Evolutionary conservation across 1,140 invertebrate species (phyloP), one percentile per base, ranked within the genome.

Genomic region (Brachionus sp.): DNA sequence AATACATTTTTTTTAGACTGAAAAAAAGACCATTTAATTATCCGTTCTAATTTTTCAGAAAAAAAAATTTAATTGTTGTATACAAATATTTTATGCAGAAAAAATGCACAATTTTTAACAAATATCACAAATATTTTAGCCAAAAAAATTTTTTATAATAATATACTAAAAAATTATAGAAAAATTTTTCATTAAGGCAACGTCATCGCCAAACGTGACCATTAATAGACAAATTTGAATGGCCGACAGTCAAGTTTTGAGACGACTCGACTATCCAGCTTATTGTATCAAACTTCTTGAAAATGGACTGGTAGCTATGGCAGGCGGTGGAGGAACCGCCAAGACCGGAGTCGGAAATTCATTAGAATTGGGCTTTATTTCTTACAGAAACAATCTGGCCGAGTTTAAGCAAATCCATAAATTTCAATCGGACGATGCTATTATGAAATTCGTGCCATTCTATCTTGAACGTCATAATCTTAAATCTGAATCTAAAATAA

Each of bases 211-310:
- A 16, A 37, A 39, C 16, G 16, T 39, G 37, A 19, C 66, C 29
- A 70, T 16, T 37, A 37, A n/a, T 39, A 70, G 35, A 37, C 10
- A 70, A 39, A 39, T n/a, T n/a, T 33, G 37, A 46, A 75, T 75
- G 70, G 23, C 42, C 70, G 70, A 75, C 0, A 75, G 70, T 29
- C 70, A 75, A 75, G 70, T 75, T 46, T 46, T 75, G 4, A 10
- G 42, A 35, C 70, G 70, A 29, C 42, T 75, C 2, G 70, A 75
- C 29, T 75, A 46, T 25, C 70, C 70, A 19, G 70, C 70, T 12
- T 75, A 75, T 75, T 75, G 70, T 39, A 75, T 75, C 44, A 75
- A 75, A 46, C 70, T 75, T 19, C 25, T 75, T 19, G 70, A 75
- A 7, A 75, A 75, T 46, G 70, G 70, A 23, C 7, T 75, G 33